Conservation (phyloP, 2,113 vertebrate genomes). For the Psilopogon haemacephalus region DNA sequence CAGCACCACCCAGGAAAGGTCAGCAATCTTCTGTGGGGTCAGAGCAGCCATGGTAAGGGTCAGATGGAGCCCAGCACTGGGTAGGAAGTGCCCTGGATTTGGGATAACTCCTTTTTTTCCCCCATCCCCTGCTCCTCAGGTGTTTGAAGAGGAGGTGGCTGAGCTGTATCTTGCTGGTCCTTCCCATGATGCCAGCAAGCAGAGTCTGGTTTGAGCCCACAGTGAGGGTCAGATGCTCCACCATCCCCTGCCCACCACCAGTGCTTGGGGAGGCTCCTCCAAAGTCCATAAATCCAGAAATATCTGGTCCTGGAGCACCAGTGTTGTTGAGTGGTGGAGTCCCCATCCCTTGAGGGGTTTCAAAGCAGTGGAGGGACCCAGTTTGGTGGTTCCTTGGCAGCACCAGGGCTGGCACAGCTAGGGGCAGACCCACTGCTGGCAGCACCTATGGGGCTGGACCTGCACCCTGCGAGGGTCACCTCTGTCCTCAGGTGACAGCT, state of each 20-base stretch:
- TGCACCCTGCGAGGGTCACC: background rate
- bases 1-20: background rate
- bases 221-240: too few relatives aligned
- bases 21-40: background rate
- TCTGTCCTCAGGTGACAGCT: background rate
- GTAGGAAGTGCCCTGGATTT: background rate
- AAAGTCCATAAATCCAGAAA: background rate
- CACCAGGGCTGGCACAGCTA: background rate
- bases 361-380: too few relatives aligned
- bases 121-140: background rate
- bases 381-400: too few relatives aligned
- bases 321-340: too few relatives aligned
- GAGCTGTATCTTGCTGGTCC: background rate
- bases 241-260: background rate
- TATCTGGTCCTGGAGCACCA: too few relatives aligned
- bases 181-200: background rate
- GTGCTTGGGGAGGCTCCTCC: background rate
- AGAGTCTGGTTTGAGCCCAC: too few relatives aligned
- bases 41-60: fast-evolving
- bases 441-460: background rate
- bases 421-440: background rate
- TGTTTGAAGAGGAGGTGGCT: background rate
- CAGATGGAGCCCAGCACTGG: background rate
- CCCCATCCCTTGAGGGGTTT: too few relatives aligned
- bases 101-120: background rate